Conservation (phyloP, 2,113 vertebrate species). For the Sisor rabdophorus region DNA sequence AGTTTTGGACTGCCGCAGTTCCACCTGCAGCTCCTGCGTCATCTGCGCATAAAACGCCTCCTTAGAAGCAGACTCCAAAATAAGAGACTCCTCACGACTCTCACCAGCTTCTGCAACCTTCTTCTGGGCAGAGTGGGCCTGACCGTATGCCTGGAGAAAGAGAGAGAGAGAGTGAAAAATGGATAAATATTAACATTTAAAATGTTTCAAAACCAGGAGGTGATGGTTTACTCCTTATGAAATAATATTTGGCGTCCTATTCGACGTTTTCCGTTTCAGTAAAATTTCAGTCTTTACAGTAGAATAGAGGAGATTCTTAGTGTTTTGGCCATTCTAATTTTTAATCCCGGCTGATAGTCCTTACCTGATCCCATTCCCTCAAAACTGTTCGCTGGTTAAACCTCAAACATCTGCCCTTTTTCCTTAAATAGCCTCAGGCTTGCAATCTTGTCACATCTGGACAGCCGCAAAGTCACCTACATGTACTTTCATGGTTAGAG, state of each 20-base stretch:
- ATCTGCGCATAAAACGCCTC: constrained; percentile 93
- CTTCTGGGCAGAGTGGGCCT: constrained; percentile 90
- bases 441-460: constrained; percentile 1
- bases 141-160: constrained; percentile 86
- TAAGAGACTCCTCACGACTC: constrained; percentile 93
- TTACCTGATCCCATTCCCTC: no score
- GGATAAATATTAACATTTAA: no score
- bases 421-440: constrained; percentile 28
- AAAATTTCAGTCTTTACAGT: no score
- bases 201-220: background rate
- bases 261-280: background rate
- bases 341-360: no score
- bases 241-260: background rate
- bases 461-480: constrained; percentile 11
- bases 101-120: constrained; percentile 96
- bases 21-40: constrained; percentile 89
- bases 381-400: constrained; percentile 6
- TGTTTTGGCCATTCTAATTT: no score
- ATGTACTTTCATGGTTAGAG: background rate
- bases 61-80: constrained; percentile 94
- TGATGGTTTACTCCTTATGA: background rate
- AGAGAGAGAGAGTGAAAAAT: background rate
- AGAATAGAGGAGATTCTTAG: no score
- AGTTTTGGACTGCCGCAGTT: constrained; percentile 84
- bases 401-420: constrained; percentile 26